Base-by-base conservation (phyloP, 2,888 invertebrate species). In the Drosophila prostipennis region DNA sequence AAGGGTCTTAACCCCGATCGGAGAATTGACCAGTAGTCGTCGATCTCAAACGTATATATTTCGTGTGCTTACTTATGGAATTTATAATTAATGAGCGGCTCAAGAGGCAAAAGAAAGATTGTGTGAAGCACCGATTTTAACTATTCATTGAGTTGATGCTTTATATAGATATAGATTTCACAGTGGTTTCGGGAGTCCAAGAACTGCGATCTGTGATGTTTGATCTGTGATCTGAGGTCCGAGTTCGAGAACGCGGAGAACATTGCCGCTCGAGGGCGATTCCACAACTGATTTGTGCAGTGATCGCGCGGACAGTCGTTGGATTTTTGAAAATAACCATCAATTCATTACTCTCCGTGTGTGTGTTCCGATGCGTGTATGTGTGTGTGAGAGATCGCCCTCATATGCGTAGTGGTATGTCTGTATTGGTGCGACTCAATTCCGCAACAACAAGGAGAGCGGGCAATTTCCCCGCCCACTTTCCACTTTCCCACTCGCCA, bases 231-330 rank as follows among this genome's bases (percentile, higher is more conserved):
- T 37, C 42, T 45, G 55, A 40, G 45, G 37, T 48, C 48, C 63
- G 63, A 26, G 75, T 63, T 51, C 55, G 65, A 67, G 64, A 70
- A 54, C 82, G 53, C 63, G 51, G 67, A 77, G 79, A 77, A 87
- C 89, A 40, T 90, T 79, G 87, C 84, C 81, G 90, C 85, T 84
- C 87, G 90, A 91, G 89, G 90, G 90, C 90, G 87, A 87, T 87
- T 90, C 89, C 82, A 80, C 83, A 86, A 91, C 91, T 91, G 91
- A 91, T 91, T 91, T 87, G 84, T 79, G 84, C 80, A 86, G 74
- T 77, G 90, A 89, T 90, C 91, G 82, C 89, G 79, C 90, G 89
- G 87, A 87, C 89, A 90, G 91, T 91, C 90, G 90, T 91, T 91
- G 90, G 84, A 89, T 91, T 90, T 90, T 90, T 86, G 89, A 86